Conservation (phyloP, 2,797 vertebrate species). For the Melanotaenia trifasciata region DNA sequence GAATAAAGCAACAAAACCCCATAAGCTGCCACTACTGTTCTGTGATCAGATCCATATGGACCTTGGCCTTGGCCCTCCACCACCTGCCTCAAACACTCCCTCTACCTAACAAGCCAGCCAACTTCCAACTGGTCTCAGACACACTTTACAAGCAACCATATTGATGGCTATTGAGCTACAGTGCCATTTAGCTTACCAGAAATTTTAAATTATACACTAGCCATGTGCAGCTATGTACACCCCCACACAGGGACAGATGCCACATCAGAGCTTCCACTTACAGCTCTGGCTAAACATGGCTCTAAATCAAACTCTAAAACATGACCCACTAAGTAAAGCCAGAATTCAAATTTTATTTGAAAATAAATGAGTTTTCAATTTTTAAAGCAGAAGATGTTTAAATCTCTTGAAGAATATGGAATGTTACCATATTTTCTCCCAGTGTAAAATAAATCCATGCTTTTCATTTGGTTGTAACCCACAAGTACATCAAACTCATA, state of each 20-base stretch:
- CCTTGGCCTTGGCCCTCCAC: conserved; percentile 73
- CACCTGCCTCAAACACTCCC: conserved; percentile 79
- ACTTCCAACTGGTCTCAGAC: conserved; percentile 75
- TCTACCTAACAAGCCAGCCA: conserved; percentile 76
- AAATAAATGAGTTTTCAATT: conserved; percentile 42
- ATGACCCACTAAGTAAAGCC: conserved; percentile 40
- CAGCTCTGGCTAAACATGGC: conserved; percentile 60
- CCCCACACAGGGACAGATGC: conserved; percentile 66
- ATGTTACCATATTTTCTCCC: conserved; percentile 27
- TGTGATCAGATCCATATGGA: conserved; percentile 86
- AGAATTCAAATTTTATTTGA: conserved; percentile 58
- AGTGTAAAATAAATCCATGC: conserved; percentile 28
- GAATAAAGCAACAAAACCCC: conserved; percentile 66
- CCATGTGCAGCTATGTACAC: conserved; percentile 69
- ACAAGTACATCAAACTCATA: conserved; percentile 33
- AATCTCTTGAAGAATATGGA: conserved; percentile 28
- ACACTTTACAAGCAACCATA: conserved; percentile 80
- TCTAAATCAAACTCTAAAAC: conserved; percentile 54
- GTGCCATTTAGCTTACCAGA: conserved; percentile 80
- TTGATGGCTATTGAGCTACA: conserved; percentile 80
- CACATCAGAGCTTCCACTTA: conserved; percentile 75
- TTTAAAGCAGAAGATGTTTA: conserved; percentile 32
- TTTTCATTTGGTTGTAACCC: conserved; percentile 33
- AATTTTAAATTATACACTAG: conserved; percentile 81
- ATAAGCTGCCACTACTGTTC: conserved; percentile 85